Percentiles rank a stretch among this genome's conserved stretches.
Evolutionary conservation across 1,140 invertebrate species (phyloP).

Genomic region (Apolygus lucorum): DNA sequence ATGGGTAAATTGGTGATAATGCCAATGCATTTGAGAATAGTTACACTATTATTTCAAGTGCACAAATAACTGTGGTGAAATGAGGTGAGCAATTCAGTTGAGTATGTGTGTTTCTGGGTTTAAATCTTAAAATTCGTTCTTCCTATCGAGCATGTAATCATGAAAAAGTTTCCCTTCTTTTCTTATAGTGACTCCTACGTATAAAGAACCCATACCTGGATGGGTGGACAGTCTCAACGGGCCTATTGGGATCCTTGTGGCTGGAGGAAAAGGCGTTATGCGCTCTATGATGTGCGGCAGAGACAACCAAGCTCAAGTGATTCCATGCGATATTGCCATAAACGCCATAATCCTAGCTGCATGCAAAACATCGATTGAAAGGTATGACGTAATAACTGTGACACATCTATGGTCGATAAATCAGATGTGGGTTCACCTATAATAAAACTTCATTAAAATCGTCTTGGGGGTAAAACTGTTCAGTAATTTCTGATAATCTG

Average conservation of each 20-base stretch:
- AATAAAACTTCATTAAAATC: no score
- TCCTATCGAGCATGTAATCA: not conserved
- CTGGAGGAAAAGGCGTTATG: conserved; percentile 49
- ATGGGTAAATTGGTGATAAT: not conserved
- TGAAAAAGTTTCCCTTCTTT: conserved; percentile 29
- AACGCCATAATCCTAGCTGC: conserved; percentile 51
- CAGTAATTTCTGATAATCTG: no score
- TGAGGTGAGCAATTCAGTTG: not conserved
- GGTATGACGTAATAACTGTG: no score
- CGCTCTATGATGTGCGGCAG: conserved; percentile 45
- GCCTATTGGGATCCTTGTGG: conserved; percentile 45
- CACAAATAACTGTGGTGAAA: not conserved
- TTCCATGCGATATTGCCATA: conserved; percentile 56
- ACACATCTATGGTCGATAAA: no score
- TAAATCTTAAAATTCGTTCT: not conserved
- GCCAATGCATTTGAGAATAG: not conserved
- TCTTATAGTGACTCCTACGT: conserved; percentile 34
- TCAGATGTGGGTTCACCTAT: no score
- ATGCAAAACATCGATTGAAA: conserved; percentile 39
- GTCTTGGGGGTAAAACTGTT: no score
- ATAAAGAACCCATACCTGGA: conserved; percentile 41
- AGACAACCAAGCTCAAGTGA: conserved; percentile 46
- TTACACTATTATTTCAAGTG: not conserved
- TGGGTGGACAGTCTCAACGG: conserved; percentile 66
- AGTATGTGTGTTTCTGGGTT: not conserved